These are phyloP conservation scores for Agrypnia vestita DNA, from an alignment of 1,140 invertebrate genomes.

Conservation along the genomic window DNA sequence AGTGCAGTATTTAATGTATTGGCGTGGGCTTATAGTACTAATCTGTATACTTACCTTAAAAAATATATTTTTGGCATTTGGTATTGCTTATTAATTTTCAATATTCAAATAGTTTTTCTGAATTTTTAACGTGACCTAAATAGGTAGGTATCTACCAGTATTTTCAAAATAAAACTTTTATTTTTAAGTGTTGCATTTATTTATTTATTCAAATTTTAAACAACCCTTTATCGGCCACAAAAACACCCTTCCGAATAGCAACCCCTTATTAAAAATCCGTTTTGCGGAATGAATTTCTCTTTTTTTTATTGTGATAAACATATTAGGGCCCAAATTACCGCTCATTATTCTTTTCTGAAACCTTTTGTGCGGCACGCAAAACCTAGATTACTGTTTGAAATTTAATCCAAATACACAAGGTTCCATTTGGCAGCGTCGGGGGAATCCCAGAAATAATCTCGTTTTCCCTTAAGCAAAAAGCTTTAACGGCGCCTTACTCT, in stretches of 20 bases:
- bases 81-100: no score
- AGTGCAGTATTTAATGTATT: no score
- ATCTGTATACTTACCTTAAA: no score
- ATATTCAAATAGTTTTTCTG: no score
- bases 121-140: no score
- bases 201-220: conserved; percentile 18
- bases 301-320: conserved; percentile 35
- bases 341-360: conserved; percentile 34
- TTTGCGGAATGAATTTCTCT: conserved; percentile 19
- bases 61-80: no score
- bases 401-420: conserved; percentile 23
- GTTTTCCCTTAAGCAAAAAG: conserved; percentile 26
- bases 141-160: no score
- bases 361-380: conserved; percentile 31
- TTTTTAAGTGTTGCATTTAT: neutral
- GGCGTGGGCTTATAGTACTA: no score
- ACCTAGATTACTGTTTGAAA: conserved; percentile 34
- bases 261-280: conserved; percentile 34
- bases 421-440: neutral
- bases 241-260: conserved; percentile 16
- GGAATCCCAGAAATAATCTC: conserved; percentile 19
- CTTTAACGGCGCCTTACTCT: conserved; percentile 22
- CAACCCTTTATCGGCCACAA: conserved; percentile 26
- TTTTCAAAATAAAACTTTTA: no score
- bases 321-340: conserved; percentile 32